Conservation (phyloP, 1,140 invertebrate species). For the Eulimnadia texana region DNA sequence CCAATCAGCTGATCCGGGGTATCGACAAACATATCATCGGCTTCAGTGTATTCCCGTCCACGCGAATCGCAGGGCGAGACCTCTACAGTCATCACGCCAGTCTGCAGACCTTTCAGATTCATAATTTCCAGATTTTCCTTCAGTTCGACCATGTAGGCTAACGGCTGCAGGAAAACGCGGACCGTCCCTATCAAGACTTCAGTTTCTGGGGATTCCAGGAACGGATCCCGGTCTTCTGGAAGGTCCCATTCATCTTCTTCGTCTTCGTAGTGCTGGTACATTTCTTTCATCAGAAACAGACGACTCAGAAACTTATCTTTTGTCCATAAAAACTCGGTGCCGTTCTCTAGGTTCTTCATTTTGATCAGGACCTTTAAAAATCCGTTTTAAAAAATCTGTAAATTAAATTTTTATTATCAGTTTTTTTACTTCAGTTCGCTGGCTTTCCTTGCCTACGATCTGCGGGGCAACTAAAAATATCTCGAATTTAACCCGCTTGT, state of each 20-base stretch:
- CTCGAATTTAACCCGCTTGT: conserved; percentile 41
- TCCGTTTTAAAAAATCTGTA: background rate
- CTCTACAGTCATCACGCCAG: conserved; percentile 38
- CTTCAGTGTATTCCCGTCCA: conserved; percentile 34
- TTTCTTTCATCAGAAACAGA: conserved; percentile 46
- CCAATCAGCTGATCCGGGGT: conserved; percentile 33
- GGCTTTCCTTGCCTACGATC: conserved; percentile 34
- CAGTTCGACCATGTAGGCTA: conserved; percentile 38
- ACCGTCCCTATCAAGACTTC: conserved; percentile 43
- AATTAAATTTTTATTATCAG: background rate
- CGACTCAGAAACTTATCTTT: conserved; percentile 40
- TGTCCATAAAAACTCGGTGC: conserved; percentile 41
- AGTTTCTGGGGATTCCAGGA: conserved; percentile 38
- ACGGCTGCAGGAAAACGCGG: conserved; percentile 38
- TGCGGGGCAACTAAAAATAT: conserved; percentile 41
- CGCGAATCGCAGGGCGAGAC: conserved; percentile 32
- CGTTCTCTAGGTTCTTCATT: conserved; percentile 38
- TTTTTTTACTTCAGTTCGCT: conserved; percentile 32
- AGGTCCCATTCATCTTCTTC: conserved; percentile 38
- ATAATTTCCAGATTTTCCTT: conserved; percentile 39
- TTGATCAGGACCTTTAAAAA: conserved; percentile 38
- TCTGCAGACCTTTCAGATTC: conserved; percentile 37
- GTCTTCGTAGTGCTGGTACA: conserved; percentile 42
- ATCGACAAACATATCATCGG: conserved; percentile 36
- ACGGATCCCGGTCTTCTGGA: conserved; percentile 43